Conservation (phyloP, 1,140 invertebrate species). For the Potamilus streckersoni region DNA sequence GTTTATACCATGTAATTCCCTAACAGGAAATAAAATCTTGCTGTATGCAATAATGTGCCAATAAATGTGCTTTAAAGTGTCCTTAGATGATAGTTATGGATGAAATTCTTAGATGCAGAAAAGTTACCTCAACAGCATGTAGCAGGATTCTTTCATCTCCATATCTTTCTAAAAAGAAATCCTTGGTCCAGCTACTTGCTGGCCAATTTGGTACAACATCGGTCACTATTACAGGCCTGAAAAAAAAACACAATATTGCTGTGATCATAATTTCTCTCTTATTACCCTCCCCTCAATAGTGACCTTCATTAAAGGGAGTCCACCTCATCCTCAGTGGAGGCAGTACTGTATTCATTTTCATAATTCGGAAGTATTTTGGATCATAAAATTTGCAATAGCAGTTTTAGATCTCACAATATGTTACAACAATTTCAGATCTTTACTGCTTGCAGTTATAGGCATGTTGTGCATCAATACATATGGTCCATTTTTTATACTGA, state of each 20-base stretch:
- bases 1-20: too few relatives aligned
- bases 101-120: background rate
- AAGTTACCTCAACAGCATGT: constrained; percentile 51
- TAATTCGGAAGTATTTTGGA: background rate
- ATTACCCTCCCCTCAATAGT: background rate
- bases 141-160: constrained; percentile 49
- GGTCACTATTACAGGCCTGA: constrained; percentile 59
- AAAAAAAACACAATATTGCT: constrained; percentile 17
- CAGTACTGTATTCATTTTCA: background rate
- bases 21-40: too few relatives aligned
- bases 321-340: background rate
- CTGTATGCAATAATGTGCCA: too few relatives aligned
- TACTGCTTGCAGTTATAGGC: too few relatives aligned
- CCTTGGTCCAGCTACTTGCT: constrained; percentile 54
- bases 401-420: too few relatives aligned
- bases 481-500: too few relatives aligned
- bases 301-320: background rate
- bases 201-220: constrained; percentile 56
- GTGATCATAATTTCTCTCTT: background rate
- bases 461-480: too few relatives aligned
- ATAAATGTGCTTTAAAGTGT: background rate
- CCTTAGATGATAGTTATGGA: background rate
- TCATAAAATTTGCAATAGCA: background rate
- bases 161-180: constrained; percentile 49
- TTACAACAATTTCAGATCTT: too few relatives aligned